These are phyloP conservation scores for Stegodyphus mimosarum DNA, from an alignment of 1,140 invertebrate genomes.

Conservation along the genomic window DNA sequence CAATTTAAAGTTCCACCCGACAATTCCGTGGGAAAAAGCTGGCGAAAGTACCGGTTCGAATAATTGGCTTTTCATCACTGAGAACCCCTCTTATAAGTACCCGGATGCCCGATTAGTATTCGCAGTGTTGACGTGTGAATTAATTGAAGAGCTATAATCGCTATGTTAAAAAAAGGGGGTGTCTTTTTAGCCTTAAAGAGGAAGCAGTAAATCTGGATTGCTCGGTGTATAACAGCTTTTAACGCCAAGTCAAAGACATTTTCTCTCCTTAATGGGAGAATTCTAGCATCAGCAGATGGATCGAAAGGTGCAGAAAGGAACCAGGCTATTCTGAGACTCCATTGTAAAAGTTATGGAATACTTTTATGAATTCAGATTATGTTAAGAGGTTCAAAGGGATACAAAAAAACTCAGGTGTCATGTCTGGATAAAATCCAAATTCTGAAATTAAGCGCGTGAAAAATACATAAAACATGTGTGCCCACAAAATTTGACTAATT, in stretches of 20 bases:
- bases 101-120: slow-evolving; percentile 16
- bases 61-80: slow-evolving; percentile 30
- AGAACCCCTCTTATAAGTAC: slow-evolving; percentile 3
- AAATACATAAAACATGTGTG: no score
- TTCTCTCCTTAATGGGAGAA: not conserved
- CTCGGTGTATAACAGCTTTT: not conserved
- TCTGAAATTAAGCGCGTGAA: no score
- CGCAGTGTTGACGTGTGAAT: slow-evolving; percentile 4
- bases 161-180: not conserved
- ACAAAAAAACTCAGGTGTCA: not conserved
- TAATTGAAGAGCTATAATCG: not conserved
- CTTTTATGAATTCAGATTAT: not conserved
- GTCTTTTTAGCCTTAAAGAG: not conserved
- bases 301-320: not conserved
- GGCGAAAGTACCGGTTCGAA: not conserved
- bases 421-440: no score
- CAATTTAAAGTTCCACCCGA: slow-evolving; percentile 1
- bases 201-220: slow-evolving; percentile 12
- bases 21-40: not conserved
- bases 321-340: not conserved
- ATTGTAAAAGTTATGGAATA: not conserved
- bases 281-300: not conserved
- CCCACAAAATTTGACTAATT: no score
- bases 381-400: not conserved
- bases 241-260: not conserved